Percentiles rank a stretch among this genome's conserved stretches.
Evolutionary conservation across 2,888 invertebrate species (phyloP).

Genomic region (Campopleginae sp.): DNA sequence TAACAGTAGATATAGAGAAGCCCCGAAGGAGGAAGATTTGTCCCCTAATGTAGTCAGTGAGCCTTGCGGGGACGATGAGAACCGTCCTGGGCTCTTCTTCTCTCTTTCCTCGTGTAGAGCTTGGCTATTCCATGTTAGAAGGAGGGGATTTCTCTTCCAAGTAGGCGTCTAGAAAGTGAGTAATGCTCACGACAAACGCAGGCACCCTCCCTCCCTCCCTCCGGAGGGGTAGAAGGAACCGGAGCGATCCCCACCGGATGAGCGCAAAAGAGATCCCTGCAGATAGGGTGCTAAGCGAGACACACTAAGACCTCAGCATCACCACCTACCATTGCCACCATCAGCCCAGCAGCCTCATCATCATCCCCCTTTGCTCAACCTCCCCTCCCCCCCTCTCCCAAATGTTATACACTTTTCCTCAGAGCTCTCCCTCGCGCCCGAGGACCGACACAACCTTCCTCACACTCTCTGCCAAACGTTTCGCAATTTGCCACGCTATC

Average conservation of each 20-base stretch:
- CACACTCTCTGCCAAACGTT: slow-evolving; percentile 63
- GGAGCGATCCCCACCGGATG: slow-evolving; percentile 64
- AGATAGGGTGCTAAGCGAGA: slow-evolving; percentile 84
- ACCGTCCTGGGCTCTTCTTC: slow-evolving; percentile 43
- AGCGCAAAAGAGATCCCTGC: slow-evolving; percentile 78
- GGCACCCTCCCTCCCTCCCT: slow-evolving; percentile 70
- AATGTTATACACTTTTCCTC: slow-evolving; percentile 56
- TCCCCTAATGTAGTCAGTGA: slow-evolving; percentile 83
- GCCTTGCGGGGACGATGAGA: slow-evolving; percentile 76
- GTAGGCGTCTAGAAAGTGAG: slow-evolving; percentile 83
- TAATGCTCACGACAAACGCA: slow-evolving; percentile 84
- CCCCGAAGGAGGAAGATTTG: slow-evolving; percentile 79
- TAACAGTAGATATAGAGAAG: slow-evolving; percentile 53
- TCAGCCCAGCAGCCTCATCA: slow-evolving; percentile 47
- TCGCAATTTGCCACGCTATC: slow-evolving; percentile 79
- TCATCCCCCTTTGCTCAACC: slow-evolving; percentile 28
- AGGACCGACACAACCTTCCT: slow-evolving; percentile 20
- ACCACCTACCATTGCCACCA: slow-evolving; percentile 52
- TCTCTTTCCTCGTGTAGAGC: slow-evolving; percentile 64
- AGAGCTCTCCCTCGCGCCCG: slow-evolving; percentile 45
- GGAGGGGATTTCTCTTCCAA: slow-evolving; percentile 73
- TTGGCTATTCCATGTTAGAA: slow-evolving; percentile 64
- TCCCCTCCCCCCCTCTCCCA: slow-evolving; percentile 13
- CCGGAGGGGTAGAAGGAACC: slow-evolving; percentile 70
- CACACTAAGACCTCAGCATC: slow-evolving; percentile 80